phyloP scores from a whole-genome alignment of 2,888 invertebrate species.

The Lissocephala sabroskyi region DNA sequence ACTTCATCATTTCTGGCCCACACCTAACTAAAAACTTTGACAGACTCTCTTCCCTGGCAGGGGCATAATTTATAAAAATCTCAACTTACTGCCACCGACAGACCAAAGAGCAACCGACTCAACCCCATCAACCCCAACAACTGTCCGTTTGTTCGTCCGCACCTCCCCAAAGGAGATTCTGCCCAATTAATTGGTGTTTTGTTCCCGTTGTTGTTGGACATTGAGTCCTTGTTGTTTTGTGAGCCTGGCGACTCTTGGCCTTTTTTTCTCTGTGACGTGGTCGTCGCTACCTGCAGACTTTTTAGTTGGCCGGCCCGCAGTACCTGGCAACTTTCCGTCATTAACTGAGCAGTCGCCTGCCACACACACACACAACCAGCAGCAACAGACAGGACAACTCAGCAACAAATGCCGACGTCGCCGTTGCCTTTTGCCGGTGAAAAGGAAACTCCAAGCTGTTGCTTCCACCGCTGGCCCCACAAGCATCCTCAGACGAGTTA shows the following conservation, averaged over 20 bases:
- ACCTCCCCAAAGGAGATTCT: no score
- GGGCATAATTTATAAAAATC: no score
- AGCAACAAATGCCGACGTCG: slow-evolving; percentile 43
- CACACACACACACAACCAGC: no score
- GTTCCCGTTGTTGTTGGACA: not conserved
- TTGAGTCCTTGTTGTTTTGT: slow-evolving; percentile 18
- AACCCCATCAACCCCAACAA: no score
- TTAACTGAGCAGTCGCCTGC: slow-evolving; percentile 46
- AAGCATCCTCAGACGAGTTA: slow-evolving; percentile 59
- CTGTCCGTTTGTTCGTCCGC: no score
- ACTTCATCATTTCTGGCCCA: no score
- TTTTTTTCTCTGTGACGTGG: slow-evolving; percentile 15
- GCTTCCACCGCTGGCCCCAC: slow-evolving; percentile 20
- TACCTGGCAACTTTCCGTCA: slow-evolving; percentile 53
- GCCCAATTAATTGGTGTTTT: slow-evolving; percentile 42
- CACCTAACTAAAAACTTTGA: no score
- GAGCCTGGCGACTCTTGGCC: slow-evolving; percentile 28
- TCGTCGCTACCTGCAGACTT: slow-evolving; percentile 37
- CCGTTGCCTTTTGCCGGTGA: slow-evolving; percentile 13
- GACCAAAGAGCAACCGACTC: not conserved
- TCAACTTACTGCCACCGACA: slow-evolving; percentile 39
- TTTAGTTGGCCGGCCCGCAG: slow-evolving; percentile 17
- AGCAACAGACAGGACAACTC: slow-evolving; percentile 19
- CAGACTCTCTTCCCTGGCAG: no score
- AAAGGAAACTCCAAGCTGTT: slow-evolving; percentile 50